These are phyloP conservation scores for Apteryx owenii DNA, from an alignment of 2,113 vertebrate genomes.

Conservation along the genomic window DNA sequence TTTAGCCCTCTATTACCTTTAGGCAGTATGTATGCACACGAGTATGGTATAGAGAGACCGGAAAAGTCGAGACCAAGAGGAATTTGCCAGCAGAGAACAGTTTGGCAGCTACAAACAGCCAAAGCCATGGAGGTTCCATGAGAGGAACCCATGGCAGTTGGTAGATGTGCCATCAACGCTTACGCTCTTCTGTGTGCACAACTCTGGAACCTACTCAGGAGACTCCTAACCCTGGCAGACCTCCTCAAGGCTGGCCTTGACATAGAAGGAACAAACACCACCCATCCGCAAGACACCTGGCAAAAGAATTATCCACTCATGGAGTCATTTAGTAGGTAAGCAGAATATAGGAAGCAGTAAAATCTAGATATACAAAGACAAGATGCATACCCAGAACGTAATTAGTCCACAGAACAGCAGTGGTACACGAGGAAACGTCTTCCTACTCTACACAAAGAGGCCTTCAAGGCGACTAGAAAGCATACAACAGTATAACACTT, in stretches of 20 bases:
- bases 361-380: accelerated
- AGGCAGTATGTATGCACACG: background rate
- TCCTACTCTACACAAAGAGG: background rate
- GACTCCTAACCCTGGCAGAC: background rate
- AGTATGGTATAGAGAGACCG: background rate
- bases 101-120: background rate
- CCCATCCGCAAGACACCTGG: background rate
- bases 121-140: background rate
- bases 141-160: background rate
- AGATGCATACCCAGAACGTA: background rate
- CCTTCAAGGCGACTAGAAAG: background rate
- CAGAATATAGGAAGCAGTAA: background rate
- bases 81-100: background rate
- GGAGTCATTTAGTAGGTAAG: background rate
- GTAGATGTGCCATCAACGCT: accelerated
- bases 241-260: background rate
- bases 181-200: accelerated
- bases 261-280: background rate
- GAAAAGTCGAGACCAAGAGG: background rate
- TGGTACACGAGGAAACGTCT: accelerated
- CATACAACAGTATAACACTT: background rate
- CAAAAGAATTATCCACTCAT: accelerated
- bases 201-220: background rate
- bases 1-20: background rate
- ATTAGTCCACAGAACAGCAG: background rate